Conservation (phyloP, 2,797 vertebrate genomes). For the Acipenser transmontanus region DNA sequence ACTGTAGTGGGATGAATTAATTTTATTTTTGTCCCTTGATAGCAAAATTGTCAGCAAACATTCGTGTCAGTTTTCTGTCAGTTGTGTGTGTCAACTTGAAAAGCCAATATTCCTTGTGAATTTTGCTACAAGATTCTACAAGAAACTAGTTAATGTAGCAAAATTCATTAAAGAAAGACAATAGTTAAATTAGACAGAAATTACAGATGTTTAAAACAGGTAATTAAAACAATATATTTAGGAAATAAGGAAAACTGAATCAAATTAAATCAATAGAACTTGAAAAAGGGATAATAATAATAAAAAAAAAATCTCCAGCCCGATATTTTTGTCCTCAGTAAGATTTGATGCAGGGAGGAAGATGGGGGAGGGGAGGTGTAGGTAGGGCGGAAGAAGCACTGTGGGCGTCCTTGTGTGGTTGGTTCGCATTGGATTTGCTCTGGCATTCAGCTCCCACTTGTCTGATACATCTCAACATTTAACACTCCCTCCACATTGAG, state of each 20-base stretch:
- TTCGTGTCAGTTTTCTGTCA: too few species aligned
- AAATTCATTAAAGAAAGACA: conserved; percentile 51
- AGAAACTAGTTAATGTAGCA: conserved; percentile 67
- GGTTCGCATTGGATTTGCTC: conserved; percentile 50
- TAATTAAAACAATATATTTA: conserved; percentile 52
- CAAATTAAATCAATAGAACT: conserved; percentile 46
- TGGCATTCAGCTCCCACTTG: conserved; percentile 38
- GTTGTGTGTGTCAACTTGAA: conserved; percentile 38
- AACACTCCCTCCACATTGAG: conserved; percentile 28
- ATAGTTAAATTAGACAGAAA: conserved; percentile 54
- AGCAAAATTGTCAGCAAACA: too few species aligned
- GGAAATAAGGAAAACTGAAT: conserved; percentile 50
- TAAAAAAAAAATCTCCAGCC: conserved; percentile 38
- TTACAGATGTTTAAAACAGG: conserved; percentile 48
- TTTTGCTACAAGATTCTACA: conserved; percentile 65
- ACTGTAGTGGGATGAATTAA: too few species aligned
- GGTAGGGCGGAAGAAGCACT: conserved; percentile 7
- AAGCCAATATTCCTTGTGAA: conserved; percentile 92
- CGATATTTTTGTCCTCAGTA: conserved; percentile 33
- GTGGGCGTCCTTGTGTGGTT: conserved; percentile 39
- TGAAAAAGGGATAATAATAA: conserved; percentile 43
- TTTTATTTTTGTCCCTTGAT: too few species aligned
- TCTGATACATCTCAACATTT: conserved; percentile 26
- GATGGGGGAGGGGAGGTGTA: conserved; percentile 34
- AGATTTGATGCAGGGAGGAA: conserved; percentile 52